A percentile compares a stretch with the other conserved stretches of the same genome.
Evolutionary conservation across 2,113 vertebrate species (phyloP).

Genomic region (Amphiprion ocellaris): DNA sequence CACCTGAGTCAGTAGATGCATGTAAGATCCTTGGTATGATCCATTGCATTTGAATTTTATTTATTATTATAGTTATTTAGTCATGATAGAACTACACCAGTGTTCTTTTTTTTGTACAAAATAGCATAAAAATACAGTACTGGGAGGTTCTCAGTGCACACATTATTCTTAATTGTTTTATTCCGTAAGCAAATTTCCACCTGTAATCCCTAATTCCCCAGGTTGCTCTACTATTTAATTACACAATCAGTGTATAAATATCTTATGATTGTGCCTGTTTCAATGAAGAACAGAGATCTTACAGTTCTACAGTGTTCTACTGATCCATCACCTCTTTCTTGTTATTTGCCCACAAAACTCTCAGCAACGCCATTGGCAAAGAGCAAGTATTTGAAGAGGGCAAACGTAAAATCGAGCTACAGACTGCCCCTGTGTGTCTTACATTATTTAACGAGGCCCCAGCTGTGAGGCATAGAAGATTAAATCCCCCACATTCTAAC

Average conservation of each 20-base stretch:
- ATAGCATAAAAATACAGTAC: neutral
- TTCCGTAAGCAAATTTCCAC: conserved; percentile 10
- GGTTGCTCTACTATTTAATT: conserved; percentile 26
- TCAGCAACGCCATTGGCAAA: conserved; percentile 61
- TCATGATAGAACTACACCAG: neutral
- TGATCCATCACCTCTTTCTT: conserved; percentile 45
- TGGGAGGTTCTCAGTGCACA: conserved; percentile 2
- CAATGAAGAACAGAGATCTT: conserved; percentile 48
- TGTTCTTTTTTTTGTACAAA: neutral
- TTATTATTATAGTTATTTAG: neutral
- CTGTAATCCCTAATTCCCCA: conserved; percentile 25
- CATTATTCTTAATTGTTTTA: conserved; percentile 16
- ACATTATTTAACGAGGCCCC: conserved; percentile 83
- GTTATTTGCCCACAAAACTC: conserved; percentile 62
- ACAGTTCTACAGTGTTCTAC: conserved; percentile 24
- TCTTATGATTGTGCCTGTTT: conserved; percentile 28
- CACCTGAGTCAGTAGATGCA: too few relatives aligned
- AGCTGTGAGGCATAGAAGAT: conserved; percentile 81
- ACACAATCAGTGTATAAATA: conserved; percentile 36
- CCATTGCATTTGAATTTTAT: neutral
- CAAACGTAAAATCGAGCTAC: conserved; percentile 75
- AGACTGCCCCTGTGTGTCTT: conserved; percentile 77
- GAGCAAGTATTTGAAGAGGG: conserved; percentile 77
- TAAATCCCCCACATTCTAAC: conserved; percentile 81
- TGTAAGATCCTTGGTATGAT: too few relatives aligned